Conservation (phyloP, 2,797 vertebrate species). For the Tenualosa ilisha region DNA sequence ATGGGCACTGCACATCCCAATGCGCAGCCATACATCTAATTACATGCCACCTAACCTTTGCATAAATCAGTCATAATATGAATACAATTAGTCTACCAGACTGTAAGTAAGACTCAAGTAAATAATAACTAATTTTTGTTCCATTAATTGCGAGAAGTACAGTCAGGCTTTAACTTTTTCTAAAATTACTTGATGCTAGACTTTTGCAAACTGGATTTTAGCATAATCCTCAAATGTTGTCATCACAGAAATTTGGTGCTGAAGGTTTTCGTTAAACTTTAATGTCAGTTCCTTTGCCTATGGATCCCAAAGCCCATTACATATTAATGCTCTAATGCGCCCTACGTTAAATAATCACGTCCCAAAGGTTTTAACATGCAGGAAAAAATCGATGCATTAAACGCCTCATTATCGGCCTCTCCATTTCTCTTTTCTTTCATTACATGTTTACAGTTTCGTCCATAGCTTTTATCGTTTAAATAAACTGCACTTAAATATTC, state of each 20-base stretch:
- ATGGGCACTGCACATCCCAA: neutral
- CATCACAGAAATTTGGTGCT: neutral
- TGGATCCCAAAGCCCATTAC: constrained; percentile 61
- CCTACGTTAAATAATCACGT: constrained; percentile 70
- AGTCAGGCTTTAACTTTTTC: neutral
- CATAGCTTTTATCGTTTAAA: neutral
- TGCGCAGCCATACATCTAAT: neutral
- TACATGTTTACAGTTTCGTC: neutral
- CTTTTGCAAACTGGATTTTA: neutral
- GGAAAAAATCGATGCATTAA: neutral
- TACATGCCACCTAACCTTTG: neutral
- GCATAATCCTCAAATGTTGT: neutral
- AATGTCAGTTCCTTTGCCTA: constrained; percentile 65
- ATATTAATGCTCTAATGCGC: constrained; percentile 74
- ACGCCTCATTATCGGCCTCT: neutral
- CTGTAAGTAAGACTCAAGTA: neutral
- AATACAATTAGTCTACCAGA: neutral
- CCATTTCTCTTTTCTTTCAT: neutral
- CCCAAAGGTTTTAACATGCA: constrained; percentile 62
- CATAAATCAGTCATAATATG: constrained; percentile 4
- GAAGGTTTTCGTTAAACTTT: constrained; percentile 66
- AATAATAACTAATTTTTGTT: neutral
- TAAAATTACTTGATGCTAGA: neutral
- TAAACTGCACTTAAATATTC: neutral
- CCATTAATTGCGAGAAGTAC: neutral